These are phyloP conservation scores for Falco columbarius DNA, from an alignment of 2,797 vertebrate genomes.

Conservation along the genomic window DNA sequence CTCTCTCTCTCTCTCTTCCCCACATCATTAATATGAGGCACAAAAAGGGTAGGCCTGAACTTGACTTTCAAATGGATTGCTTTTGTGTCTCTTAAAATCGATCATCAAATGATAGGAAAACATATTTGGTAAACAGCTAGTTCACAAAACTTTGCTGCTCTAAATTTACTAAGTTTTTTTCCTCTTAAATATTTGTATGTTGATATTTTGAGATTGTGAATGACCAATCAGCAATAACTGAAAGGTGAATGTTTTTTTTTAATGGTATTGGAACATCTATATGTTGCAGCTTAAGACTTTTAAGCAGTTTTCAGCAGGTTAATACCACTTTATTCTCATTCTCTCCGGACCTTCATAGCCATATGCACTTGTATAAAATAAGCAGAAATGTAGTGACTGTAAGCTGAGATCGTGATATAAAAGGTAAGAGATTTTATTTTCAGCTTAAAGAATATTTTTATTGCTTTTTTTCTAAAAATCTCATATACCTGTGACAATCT, in stretches of 20 bases:
- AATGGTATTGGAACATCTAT: slow-evolving; percentile 79
- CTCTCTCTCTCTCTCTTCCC: slow-evolving; percentile 21
- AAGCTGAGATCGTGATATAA: slow-evolving; percentile 80
- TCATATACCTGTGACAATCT: slow-evolving; percentile 55
- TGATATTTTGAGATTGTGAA: slow-evolving; percentile 69
- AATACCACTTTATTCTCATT: slow-evolving; percentile 81
- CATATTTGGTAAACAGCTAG: not conserved
- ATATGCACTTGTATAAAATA: slow-evolving; percentile 84
- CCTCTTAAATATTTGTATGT: slow-evolving; percentile 43
- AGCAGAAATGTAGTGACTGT: slow-evolving; percentile 81
- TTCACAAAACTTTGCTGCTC: slow-evolving; percentile 45
- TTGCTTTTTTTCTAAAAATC: slow-evolving; percentile 56
- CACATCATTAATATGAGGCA: slow-evolving; percentile 25
- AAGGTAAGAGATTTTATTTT: slow-evolving; percentile 84
- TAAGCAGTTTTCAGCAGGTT: slow-evolving; percentile 81
- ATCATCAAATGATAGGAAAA: not conserved
- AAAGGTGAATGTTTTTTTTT: slow-evolving; percentile 74
- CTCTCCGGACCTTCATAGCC: slow-evolving; percentile 80
- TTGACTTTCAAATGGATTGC: not conserved
- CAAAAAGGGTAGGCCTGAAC: slow-evolving; percentile 45
- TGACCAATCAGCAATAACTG: slow-evolving; percentile 73
- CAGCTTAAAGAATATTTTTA: slow-evolving; percentile 77
- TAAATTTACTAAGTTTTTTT: slow-evolving; percentile 30
- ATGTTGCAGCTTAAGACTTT: slow-evolving; percentile 79
- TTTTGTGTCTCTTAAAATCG: slow-evolving; percentile 45